Percentiles rank a stretch among this genome's conserved stretches.
These are phyloP conservation scores for Drosophila nigricruria DNA, from an alignment of 2,888 invertebrate genomes.

Conservation along the genomic window DNA sequence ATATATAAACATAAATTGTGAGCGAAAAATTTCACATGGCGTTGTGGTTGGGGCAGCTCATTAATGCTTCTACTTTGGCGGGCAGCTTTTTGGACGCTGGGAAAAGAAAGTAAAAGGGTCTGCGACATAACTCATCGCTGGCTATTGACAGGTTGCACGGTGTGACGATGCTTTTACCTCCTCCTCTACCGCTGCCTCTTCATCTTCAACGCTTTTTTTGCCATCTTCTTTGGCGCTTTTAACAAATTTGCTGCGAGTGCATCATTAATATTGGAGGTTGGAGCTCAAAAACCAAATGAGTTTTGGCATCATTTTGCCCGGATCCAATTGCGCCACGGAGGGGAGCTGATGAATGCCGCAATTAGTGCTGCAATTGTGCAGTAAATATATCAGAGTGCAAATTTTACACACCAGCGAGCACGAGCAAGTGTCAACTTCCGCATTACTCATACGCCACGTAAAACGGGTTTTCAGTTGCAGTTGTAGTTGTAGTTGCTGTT, in stretches of 20 bases:
- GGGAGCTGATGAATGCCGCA: conserved; percentile 55
- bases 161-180: conserved; percentile 20
- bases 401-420: conserved; percentile 70
- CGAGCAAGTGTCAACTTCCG: conserved; percentile 78
- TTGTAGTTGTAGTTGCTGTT: conserved; percentile 15
- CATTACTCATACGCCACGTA: conserved; percentile 73
- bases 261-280: conserved; percentile 40
- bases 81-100: conserved; percentile 32
- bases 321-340: conserved; percentile 38
- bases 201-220: conserved; percentile 9
- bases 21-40: conserved; percentile 51
- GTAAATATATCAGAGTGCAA: conserved; percentile 67
- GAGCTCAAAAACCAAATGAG: conserved; percentile 39
- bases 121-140: conserved; percentile 72
- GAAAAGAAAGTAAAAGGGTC: conserved; percentile 77
- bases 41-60: conserved; percentile 16
- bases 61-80: conserved; percentile 49
- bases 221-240: conserved; percentile 23
- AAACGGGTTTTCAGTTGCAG: conserved; percentile 54
- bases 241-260: conserved; percentile 32
- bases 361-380: conserved; percentile 64
- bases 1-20: conserved; percentile 3
- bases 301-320: conserved; percentile 34
- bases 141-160: conserved; percentile 64
- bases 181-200: neutral